Percentiles rank a stretch among this genome's conserved stretches.
These are phyloP conservation scores for Myrmophylax atrothorax DNA, from an alignment of 2,113 vertebrate genomes.

Conservation along the genomic window DNA sequence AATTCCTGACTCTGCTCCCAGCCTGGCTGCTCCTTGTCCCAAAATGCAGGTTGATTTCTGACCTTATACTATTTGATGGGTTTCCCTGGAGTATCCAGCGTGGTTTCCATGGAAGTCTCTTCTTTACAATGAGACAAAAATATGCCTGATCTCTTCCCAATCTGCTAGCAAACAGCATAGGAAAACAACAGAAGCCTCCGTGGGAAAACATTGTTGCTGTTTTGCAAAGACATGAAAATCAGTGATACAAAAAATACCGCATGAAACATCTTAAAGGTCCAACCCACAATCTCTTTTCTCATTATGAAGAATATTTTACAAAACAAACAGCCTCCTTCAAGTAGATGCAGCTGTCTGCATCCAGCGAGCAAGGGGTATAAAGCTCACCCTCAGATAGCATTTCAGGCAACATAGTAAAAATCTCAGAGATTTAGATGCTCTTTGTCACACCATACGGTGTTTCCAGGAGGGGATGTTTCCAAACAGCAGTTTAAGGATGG, in stretches of 20 bases:
- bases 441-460: not conserved
- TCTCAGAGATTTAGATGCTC: not conserved
- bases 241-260: not conserved
- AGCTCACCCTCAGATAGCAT: not conserved
- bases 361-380: not conserved
- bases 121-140: not conserved
- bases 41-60: not conserved
- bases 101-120: not conserved
- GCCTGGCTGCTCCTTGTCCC: rapidly evolving
- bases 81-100: not conserved
- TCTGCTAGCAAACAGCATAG: not conserved
- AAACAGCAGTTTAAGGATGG: not conserved
- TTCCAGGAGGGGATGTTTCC: not conserved
- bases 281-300: rapidly evolving
- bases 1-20: rapidly evolving
- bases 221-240: not conserved
- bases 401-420: not conserved
- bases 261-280: not conserved
- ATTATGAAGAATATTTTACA: not conserved
- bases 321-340: not conserved
- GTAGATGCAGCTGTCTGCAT: not conserved
- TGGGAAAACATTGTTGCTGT: not conserved
- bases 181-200: not conserved
- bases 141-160: not conserved
- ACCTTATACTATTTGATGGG: not conserved